Conservation (phyloP, 1,140 invertebrate species). For the Carcinoscorpius rotundicauda region DNA sequence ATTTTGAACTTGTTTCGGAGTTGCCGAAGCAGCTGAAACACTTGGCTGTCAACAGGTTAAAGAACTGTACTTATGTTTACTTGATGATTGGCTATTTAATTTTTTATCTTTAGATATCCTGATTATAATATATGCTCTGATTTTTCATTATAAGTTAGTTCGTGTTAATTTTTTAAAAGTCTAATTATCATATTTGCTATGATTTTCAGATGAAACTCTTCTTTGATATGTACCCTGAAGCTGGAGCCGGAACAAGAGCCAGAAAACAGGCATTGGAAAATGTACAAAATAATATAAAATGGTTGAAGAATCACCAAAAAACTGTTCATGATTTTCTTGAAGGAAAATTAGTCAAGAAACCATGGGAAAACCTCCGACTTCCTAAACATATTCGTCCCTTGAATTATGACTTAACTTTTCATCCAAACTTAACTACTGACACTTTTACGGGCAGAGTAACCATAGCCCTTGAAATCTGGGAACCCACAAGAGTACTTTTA, state of each 20-base stretch:
- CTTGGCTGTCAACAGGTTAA: too few species aligned
- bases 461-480: conserved; percentile 50
- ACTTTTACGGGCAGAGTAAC: conserved; percentile 65
- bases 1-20: too few species aligned
- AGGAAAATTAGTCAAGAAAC: background rate
- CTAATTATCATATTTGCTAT: conserved; percentile 2
- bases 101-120: conserved; percentile 4
- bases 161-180: background rate
- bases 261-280: conserved; percentile 58
- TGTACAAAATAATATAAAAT: conserved; percentile 66
- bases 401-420: conserved; percentile 66
- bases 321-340: conserved; percentile 26
- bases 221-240: conserved; percentile 66
- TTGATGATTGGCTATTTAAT: background rate
- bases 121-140: conserved; percentile 6
- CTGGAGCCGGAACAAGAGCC: conserved; percentile 63
- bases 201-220: conserved; percentile 54
- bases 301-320: conserved; percentile 37
- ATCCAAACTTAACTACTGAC: conserved; percentile 66
- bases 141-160: conserved; percentile 7
- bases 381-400: conserved; percentile 59
- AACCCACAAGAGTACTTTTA: conserved; percentile 46
- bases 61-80: too few species aligned
- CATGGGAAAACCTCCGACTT: conserved; percentile 41
- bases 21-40: too few species aligned